A percentile compares a stretch with the other conserved stretches of the same genome.
These are phyloP conservation scores for Turnix velox DNA, from an alignment of 2,113 vertebrate species.

Conservation along the genomic window DNA sequence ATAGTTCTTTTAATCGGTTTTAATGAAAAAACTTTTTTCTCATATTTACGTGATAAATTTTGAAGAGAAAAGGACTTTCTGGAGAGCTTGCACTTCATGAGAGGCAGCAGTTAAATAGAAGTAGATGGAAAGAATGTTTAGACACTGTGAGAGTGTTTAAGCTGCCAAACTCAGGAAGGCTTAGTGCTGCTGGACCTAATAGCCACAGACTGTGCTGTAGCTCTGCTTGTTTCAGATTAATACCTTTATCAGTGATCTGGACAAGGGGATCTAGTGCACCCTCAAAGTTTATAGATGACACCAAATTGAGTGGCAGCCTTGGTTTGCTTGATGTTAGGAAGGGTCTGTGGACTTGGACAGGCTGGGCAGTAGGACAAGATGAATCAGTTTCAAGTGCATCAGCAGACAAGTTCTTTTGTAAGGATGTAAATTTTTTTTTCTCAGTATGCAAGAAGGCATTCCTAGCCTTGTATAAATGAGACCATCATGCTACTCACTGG, in stretches of 20 bases:
- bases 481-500: rapidly evolving
- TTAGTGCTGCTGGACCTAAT: neutral
- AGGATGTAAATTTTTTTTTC: neutral
- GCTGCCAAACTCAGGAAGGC: neutral
- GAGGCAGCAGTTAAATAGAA: neutral
- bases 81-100: neutral
- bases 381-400: neutral
- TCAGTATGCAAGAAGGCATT: neutral
- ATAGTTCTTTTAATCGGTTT: neutral
- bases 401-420: neutral
- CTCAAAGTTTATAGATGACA: neutral
- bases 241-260: neutral
- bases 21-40: neutral
- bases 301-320: neutral
- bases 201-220: neutral
- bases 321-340: neutral
- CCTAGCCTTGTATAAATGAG: neutral
- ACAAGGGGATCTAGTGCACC: neutral
- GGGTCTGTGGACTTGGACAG: neutral
- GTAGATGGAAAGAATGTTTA: neutral
- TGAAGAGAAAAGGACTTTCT: neutral
- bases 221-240: neutral
- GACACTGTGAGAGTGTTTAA: neutral
- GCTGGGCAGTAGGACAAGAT: neutral
- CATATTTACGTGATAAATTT: neutral